Percentiles rank a stretch among this genome's conserved stretches.
These are phyloP conservation scores for Aphis craccivora DNA, from an alignment of 1,140 invertebrate genomes.

Conservation along the genomic window DNA sequence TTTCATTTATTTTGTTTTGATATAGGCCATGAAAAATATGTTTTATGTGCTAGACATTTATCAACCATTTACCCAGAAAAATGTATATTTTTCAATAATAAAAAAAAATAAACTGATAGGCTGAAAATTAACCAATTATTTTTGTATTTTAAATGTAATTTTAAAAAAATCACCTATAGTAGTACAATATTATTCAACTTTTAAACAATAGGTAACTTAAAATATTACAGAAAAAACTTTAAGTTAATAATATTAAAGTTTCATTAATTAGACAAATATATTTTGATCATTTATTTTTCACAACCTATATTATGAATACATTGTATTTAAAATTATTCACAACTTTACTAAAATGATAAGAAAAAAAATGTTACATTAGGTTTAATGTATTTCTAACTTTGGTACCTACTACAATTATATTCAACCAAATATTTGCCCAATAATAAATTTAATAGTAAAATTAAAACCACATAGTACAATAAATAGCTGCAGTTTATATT, in stretches of 20 bases:
- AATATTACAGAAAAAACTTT: background rate
- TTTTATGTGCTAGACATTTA: background rate
- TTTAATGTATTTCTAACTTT: conserved; percentile 2
- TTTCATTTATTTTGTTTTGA: background rate
- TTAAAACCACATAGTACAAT: background rate
- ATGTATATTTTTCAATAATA: background rate
- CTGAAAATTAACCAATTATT: background rate
- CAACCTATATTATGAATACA: conserved; percentile 39
- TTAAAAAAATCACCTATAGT: background rate
- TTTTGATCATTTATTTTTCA: background rate
- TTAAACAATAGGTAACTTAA: background rate
- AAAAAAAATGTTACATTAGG: conserved; percentile 11
- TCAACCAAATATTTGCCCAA: conserved; percentile 16
- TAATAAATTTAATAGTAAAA: background rate
- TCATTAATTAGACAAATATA: background rate
- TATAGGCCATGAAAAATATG: conserved; percentile 28
- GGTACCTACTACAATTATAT: conserved; percentile 28
- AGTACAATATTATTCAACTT: background rate
- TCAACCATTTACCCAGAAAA: background rate
- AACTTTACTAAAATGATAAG: conserved; percentile 10
- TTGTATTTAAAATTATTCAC: conserved; percentile 44
- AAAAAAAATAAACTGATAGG: background rate
- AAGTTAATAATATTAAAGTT: background rate
- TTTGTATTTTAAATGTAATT: background rate
- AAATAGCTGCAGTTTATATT: background rate